phyloP scores from a whole-genome alignment of 2,888 invertebrate species.

The Drosophila pegasa region DNA sequence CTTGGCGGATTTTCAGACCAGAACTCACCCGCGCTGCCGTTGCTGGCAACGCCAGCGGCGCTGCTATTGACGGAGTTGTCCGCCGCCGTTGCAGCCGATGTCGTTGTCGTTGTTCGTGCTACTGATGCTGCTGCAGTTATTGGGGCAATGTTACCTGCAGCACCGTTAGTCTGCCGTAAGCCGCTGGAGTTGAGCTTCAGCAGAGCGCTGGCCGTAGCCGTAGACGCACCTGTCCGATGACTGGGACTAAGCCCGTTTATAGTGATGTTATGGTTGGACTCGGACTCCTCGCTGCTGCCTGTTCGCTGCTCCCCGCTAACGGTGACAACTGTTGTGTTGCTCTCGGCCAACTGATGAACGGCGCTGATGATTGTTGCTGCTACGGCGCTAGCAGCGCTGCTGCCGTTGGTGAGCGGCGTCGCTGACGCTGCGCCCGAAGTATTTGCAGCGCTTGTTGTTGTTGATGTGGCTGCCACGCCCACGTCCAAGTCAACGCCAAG shows the following conservation, averaged over 20 bases:
- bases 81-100: conserved; percentile 25
- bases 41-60: conserved; percentile 33
- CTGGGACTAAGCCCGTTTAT: conserved; percentile 75
- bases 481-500: neutral
- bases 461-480: conserved; percentile 9
- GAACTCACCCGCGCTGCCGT: conserved; percentile 81
- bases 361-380: conserved; percentile 78
- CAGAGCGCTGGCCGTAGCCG: conserved; percentile 11
- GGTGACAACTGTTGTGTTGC: conserved; percentile 60
- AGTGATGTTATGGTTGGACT: conserved; percentile 82
- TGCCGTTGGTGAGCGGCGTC: conserved; percentile 43
- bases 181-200: conserved; percentile 68
- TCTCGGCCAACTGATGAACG: conserved; percentile 68
- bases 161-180: conserved; percentile 32
- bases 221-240: conserved; percentile 36
- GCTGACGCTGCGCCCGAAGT: conserved; percentile 29
- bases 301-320: conserved; percentile 41
- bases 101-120: conserved; percentile 29
- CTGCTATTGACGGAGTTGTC: conserved; percentile 37
- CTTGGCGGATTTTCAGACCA: conserved; percentile 88
- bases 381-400: conserved; percentile 60
- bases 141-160: conserved; percentile 10
- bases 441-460: conserved; percentile 13
- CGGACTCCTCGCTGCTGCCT: conserved; percentile 44
- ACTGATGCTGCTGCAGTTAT: conserved; percentile 9